Percentiles rank a stretch among this genome's conserved stretches.
phyloP scores from a whole-genome alignment of 2,797 vertebrate genomes.

The Muscicapa striata region DNA sequence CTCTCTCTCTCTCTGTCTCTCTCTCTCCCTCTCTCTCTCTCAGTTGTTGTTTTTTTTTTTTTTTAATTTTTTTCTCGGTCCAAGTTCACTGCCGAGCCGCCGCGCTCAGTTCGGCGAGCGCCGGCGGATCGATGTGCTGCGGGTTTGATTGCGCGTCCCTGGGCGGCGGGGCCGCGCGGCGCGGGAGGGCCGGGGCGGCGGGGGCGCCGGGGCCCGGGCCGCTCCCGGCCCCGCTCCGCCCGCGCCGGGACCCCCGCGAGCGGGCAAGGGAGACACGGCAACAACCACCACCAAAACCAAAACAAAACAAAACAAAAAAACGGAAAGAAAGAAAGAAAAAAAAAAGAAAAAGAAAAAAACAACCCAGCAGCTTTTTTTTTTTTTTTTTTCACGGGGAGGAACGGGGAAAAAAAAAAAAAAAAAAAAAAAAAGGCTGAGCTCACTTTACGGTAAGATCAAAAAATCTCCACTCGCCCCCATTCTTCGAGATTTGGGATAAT shows the following conservation, averaged over 20 bases:
- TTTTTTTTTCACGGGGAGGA: conserved; percentile 58
- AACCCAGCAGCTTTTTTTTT: conserved; percentile 48
- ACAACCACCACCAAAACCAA: background rate
- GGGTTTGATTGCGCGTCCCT: conserved; percentile 92
- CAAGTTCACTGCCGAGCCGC: background rate
- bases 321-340: too few relatives aligned
- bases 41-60: background rate
- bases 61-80: background rate
- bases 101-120: conserved; percentile 40
- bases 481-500: conserved; percentile 74
- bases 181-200: conserved; percentile 79
- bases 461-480: conserved; percentile 73
- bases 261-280: background rate
- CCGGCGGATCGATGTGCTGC: conserved; percentile 89
- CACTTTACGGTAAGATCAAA: conserved; percentile 79
- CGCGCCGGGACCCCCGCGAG: background rate
- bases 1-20: background rate
- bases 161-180: conserved; percentile 85
- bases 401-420: background rate
- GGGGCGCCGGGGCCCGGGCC: background rate
- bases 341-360: too few relatives aligned
- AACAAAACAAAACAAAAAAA: background rate
- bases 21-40: background rate
- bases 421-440: conserved; percentile 56
- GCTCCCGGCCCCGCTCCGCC: background rate